Evolutionary conservation across 1,140 invertebrate species (phyloP).

Genomic region (Camponotus vicinus): DNA sequence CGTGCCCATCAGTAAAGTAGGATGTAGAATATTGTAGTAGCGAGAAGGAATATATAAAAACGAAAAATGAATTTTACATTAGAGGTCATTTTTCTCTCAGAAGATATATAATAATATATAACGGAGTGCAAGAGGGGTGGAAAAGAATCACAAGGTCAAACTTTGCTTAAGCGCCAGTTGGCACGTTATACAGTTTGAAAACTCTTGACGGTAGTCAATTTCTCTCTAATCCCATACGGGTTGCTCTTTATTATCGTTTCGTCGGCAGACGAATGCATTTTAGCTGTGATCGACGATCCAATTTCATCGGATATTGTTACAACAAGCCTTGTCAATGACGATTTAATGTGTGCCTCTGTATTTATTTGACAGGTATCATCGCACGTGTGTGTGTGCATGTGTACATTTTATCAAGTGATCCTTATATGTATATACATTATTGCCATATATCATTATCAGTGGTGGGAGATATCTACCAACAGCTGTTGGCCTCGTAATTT

Average conservation of each 20-base stretch:
- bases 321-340: background rate
- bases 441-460: background rate
- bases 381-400: too few species aligned
- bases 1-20: too few species aligned
- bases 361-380: slow-evolving; percentile 9
- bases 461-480: background rate
- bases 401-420: background rate
- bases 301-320: slow-evolving; percentile 32
- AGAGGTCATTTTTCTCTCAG: slow-evolving; percentile 1
- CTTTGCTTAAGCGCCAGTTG: slow-evolving; percentile 63
- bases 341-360: background rate
- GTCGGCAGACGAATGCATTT: background rate
- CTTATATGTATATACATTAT: background rate
- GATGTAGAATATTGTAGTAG: background rate
- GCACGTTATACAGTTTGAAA: slow-evolving; percentile 56
- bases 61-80: slow-evolving; percentile 1
- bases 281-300: background rate
- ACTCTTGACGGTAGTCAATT: background rate
- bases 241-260: background rate
- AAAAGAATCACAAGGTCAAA: slow-evolving; percentile 48
- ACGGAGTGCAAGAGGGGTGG: slow-evolving; percentile 13
- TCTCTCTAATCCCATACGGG: background rate
- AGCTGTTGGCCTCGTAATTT: background rate
- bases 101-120: slow-evolving; percentile 1
- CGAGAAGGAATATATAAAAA: background rate